These are phyloP conservation scores for Anneissia japonica DNA, from an alignment of 35 echinoderm and acorn worm genomes.

Conservation along the genomic window DNA sequence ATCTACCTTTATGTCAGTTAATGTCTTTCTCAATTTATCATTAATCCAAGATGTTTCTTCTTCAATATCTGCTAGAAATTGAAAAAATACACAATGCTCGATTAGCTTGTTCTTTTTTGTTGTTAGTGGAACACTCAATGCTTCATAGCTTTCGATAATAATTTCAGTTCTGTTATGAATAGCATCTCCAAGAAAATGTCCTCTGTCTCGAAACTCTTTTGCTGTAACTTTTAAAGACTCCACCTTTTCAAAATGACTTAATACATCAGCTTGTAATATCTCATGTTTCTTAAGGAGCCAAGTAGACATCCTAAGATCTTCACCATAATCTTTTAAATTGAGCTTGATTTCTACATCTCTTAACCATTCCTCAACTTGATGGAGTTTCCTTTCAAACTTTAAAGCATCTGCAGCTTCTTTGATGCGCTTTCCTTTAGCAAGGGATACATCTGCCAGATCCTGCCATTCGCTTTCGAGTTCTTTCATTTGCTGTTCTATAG, in stretches of 20 bases:
- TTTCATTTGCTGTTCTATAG: constrained; percentile 43
- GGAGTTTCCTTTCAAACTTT: constrained; percentile 54
- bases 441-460: constrained; percentile 38
- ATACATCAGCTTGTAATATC: constrained; percentile 26
- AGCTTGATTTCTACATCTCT: constrained; percentile 55
- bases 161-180: constrained; percentile 35
- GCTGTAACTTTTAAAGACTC: constrained; percentile 33
- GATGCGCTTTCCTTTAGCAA: constrained; percentile 33
- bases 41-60: constrained; percentile 92
- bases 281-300: constrained; percentile 85
- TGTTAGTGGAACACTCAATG: constrained; percentile 27
- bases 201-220: constrained; percentile 37
- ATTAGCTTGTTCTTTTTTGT: not conserved
- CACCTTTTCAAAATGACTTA: constrained; percentile 46
- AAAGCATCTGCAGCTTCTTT: constrained; percentile 46
- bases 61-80: constrained; percentile 65
- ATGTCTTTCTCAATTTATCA: constrained; percentile 49
- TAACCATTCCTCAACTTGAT: constrained; percentile 65
- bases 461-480: constrained; percentile 51
- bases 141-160: constrained; percentile 47
- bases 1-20: constrained; percentile 38
- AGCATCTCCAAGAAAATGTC: constrained; percentile 46
- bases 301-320: constrained; percentile 60
- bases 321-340: constrained; percentile 61
- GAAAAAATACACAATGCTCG: constrained; percentile 50